Conservation (phyloP, 2,888 invertebrate genomes). For the Apamea crenata region DNA sequence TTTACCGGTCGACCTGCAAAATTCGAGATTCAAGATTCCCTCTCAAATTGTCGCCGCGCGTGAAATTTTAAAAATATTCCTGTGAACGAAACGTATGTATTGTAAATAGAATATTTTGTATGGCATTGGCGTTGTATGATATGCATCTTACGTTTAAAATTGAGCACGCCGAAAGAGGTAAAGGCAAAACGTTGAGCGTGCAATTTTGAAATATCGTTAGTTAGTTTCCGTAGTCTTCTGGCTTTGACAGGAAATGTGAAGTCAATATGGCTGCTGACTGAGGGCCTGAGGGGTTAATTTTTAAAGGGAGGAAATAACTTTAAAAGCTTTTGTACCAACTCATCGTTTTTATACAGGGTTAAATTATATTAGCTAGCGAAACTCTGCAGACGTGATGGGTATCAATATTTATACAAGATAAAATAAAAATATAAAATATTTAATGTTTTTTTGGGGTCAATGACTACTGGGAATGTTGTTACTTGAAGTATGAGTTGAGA, state of each 20-base stretch:
- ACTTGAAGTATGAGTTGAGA: no score
- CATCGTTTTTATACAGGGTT: not conserved
- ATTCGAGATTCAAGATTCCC: slow-evolving; percentile 67
- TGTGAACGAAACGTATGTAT: slow-evolving; percentile 70
- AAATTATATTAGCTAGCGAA: not conserved
- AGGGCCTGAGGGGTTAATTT: slow-evolving; percentile 27
- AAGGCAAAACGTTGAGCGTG: slow-evolving; percentile 39
- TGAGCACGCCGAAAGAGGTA: slow-evolving; percentile 45
- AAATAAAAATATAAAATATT: no score
- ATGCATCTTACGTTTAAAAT: slow-evolving; percentile 62
- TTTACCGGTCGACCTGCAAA: slow-evolving; percentile 77
- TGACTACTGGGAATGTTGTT: no score
- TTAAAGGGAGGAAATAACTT: not conserved
- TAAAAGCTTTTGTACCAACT: not conserved
- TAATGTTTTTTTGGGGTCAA: no score
- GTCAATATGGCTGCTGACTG: slow-evolving; percentile 32
- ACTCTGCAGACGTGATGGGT: not conserved
- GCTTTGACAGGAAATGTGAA: slow-evolving; percentile 33
- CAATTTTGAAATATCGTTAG: slow-evolving; percentile 51
- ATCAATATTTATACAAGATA: no score
- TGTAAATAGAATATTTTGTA: slow-evolving; percentile 77
- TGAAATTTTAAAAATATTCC: slow-evolving; percentile 79
- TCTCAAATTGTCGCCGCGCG: slow-evolving; percentile 61
- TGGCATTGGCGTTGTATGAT: slow-evolving; percentile 62
- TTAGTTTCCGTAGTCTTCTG: slow-evolving; percentile 50